phyloP scores from a whole-genome alignment of 2,797 vertebrate species.

The Tragelaphus oryx region DNA sequence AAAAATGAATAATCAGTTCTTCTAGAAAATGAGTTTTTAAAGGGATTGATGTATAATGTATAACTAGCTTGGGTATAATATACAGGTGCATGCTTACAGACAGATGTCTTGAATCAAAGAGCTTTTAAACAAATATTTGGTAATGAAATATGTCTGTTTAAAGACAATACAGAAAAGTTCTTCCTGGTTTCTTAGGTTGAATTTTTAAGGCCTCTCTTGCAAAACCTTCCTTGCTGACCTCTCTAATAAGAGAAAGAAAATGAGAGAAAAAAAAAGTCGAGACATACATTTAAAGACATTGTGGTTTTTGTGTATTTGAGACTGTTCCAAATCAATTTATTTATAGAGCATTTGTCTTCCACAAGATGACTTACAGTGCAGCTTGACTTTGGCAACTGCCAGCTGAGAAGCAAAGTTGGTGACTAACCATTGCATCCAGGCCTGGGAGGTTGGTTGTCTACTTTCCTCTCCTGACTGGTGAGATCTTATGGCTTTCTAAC shows the following conservation, averaged over 20 bases:
- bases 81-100: not conserved
- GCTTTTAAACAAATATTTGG: constrained; percentile 13
- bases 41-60: not conserved
- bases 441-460: not conserved
- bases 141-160: not conserved
- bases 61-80: not conserved
- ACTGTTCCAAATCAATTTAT: constrained; percentile 66
- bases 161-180: not conserved
- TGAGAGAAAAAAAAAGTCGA: not conserved
- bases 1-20: constrained; percentile 62
- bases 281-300: constrained; percentile 60
- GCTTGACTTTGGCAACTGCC: constrained; percentile 39
- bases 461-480: not conserved
- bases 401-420: constrained; percentile 23
- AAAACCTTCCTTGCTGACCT: constrained; percentile 41
- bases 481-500: not conserved
- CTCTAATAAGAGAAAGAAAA: constrained; percentile 51
- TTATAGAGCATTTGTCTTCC: constrained; percentile 67
- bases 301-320: constrained; percentile 63
- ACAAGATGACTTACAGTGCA: constrained; percentile 35
- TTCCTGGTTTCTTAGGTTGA: constrained; percentile 18
- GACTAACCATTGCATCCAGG: not conserved
- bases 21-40: constrained; percentile 50
- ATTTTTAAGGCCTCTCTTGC: constrained; percentile 43
- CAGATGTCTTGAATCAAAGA: not conserved